A percentile compares a stretch with the other conserved stretches of the same genome.
Evolutionary conservation across 2,113 vertebrate genomes (phyloP).

Genomic region (Chunga burmeisteri): DNA sequence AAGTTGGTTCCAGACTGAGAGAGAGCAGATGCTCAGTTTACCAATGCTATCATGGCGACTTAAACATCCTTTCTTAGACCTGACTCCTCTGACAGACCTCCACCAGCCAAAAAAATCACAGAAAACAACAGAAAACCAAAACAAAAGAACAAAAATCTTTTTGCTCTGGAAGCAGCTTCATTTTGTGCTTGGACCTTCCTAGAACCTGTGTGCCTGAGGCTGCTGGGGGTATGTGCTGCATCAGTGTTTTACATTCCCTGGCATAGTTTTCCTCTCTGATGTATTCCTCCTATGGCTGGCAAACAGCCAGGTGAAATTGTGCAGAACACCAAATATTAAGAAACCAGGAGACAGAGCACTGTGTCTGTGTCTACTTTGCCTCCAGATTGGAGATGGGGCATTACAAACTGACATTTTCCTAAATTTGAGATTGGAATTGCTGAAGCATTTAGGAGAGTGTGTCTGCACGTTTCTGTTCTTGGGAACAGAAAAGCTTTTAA

Average conservation of each 20-base stretch:
- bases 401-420: not conserved
- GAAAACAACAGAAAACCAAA: not conserved
- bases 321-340: not conserved
- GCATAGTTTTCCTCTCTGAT: not conserved
- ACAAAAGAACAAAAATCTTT: not conserved
- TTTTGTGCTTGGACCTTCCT: not conserved
- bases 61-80: not conserved
- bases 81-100: not conserved
- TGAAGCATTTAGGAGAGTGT: not conserved
- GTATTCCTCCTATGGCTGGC: not conserved
- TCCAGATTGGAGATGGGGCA: not conserved
- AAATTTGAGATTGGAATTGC: not conserved
- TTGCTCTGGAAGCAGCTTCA: not conserved
- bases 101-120: fast-evolving
- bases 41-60: not conserved
- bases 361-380: not conserved
- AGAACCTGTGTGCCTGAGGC: not conserved
- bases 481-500: not conserved
- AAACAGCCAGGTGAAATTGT: not conserved
- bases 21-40: not conserved
- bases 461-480: not conserved
- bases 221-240: not conserved
- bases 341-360: not conserved
- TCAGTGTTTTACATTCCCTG: not conserved
- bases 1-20: not conserved